Conservation (phyloP, 2,888 invertebrate genomes). For the Gordius sp. region DNA sequence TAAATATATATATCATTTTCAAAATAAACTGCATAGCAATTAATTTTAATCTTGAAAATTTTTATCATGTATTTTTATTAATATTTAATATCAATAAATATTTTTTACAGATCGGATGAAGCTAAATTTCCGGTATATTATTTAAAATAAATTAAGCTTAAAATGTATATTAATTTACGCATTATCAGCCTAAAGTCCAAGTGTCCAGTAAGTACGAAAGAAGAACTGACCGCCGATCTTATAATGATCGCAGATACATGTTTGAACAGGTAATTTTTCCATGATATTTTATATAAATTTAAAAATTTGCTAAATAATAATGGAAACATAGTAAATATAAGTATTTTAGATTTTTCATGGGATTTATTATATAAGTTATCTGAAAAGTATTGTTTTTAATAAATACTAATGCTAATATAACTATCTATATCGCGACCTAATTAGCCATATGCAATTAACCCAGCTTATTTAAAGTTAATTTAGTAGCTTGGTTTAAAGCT, state of each 20-base stretch:
- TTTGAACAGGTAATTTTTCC: constrained; percentile 15
- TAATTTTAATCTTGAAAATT: background rate
- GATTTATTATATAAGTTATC: too few relatives aligned
- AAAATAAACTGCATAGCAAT: constrained; percentile 12
- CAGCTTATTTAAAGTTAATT: too few relatives aligned
- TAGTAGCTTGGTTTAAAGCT: too few relatives aligned
- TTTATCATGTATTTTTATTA: background rate
- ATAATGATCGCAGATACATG: constrained; percentile 22
- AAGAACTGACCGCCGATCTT: constrained; percentile 20
- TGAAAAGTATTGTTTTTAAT: too few relatives aligned
- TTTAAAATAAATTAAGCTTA: background rate
- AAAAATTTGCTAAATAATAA: too few relatives aligned
- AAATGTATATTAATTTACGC: background rate
- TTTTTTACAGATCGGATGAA: constrained; percentile 13
- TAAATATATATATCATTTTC: background rate
- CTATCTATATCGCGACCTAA: too few relatives aligned
- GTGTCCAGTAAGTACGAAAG: constrained; percentile 15
- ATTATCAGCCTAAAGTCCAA: constrained; percentile 20
- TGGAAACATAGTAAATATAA: too few relatives aligned
- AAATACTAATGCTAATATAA: too few relatives aligned
- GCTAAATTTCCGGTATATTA: constrained; percentile 18
- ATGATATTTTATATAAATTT: too few relatives aligned
- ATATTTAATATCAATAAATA: background rate
- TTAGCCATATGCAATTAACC: too few relatives aligned
- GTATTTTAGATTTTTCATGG: too few relatives aligned